These are phyloP conservation scores for Epinephelus fuscoguttatus DNA, from an alignment of 2,113 vertebrate genomes.

Conservation along the genomic window DNA sequence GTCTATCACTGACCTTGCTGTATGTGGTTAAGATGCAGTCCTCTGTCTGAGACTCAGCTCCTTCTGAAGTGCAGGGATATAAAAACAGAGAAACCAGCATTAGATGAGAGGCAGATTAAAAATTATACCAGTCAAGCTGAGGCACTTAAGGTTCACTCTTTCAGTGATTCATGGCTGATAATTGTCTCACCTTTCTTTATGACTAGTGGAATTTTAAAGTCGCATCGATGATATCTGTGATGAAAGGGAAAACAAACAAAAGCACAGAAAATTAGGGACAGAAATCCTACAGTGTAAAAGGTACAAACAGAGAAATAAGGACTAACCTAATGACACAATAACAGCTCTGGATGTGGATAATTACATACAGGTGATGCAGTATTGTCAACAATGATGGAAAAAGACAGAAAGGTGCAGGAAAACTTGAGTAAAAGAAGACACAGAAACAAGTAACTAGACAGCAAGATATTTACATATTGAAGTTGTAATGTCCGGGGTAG, in stretches of 20 bases:
- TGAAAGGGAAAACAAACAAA: slow-evolving; percentile 43
- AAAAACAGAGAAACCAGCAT: background rate
- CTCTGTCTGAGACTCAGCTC: slow-evolving; percentile 88
- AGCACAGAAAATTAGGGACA: background rate
- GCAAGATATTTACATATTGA: slow-evolving; percentile 92
- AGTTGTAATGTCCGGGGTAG: slow-evolving; percentile 99
- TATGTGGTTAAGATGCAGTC: slow-evolving; percentile 92
- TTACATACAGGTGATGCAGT: background rate
- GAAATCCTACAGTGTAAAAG: background rate
- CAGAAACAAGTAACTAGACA: background rate
- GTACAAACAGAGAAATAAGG: background rate
- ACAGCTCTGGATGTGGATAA: background rate
- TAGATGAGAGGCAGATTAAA: background rate
- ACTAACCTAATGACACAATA: background rate
- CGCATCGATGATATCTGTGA: slow-evolving; percentile 98
- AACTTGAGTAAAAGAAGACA: background rate
- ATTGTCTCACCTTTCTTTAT: slow-evolving; percentile 92
- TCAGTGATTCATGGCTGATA: background rate
- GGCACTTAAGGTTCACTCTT: background rate
- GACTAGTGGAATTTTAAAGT: slow-evolving; percentile 97
- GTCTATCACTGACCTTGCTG: slow-evolving; percentile 90
- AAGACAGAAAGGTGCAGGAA: background rate
- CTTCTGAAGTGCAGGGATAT: slow-evolving; percentile 79
- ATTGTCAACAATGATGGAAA: background rate
- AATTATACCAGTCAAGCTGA: background rate